Evolutionary conservation across 2,113 vertebrate genomes (phyloP), one percentile per base, ranked within the genome.

Genomic region (Gymnarchus niloticus): DNA sequence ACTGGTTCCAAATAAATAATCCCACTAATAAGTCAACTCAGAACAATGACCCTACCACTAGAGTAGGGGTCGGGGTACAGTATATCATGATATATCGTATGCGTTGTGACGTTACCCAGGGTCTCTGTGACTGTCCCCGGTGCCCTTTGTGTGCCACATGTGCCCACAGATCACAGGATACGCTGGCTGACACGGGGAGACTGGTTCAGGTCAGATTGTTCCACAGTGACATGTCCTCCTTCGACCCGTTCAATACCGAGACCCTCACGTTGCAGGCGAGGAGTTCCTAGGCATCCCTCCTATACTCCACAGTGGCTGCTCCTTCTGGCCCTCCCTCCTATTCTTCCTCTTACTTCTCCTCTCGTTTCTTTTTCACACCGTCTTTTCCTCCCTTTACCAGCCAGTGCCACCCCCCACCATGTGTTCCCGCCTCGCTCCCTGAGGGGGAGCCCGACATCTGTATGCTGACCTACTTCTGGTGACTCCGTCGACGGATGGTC

Each of bases 381-480:
- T 14, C 65, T 37, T 37, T 28, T 7, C 52, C 14, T 54, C 14
- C 52, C 6, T 14, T 6, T 54, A 54, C 52, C 52, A 7, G 6
- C 6, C 14, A 7, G 52, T 14, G 6, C 14, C 6, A 7, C 52
- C 52, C 14, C 52, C 6, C 6, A 54, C 6, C 52, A 28, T 37
- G 9, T 73, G 52, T 44, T 25, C 54, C 21, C 25, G 28, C 73
- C 48, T 37, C 49, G n/a, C 69, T 6, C 49, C 23, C n/a, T 44
- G 7, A 48, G 46, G 3, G 78, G 78, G 23, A 44, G 78, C 78
- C 17, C 48, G n/a, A 1, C 78, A 48, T 87, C 51, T 54, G 59
- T 48, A 12, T 52, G 48, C 21, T 83, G 57, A 86, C 59, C 59
- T 83, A 83, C 81, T 86, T 86, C 14, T 49, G 57, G 69, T 51